Percentiles rank a stretch among this genome's conserved stretches.
Conservation (phyloP, 2,113 vertebrate genomes). For the Dasypus novemcinctus region DNA sequence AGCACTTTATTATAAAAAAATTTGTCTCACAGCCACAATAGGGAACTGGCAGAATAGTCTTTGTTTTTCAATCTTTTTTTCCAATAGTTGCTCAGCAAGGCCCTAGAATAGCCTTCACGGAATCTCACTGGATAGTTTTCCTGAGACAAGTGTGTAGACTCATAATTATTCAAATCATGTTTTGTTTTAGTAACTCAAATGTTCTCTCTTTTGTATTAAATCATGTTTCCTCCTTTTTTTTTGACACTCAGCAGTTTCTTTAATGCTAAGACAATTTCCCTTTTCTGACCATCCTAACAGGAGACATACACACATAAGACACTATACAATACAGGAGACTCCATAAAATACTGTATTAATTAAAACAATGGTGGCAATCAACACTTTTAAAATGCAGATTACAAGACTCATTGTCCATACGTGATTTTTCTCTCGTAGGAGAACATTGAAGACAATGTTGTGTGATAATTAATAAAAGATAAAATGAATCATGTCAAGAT, state of each 20-base stretch:
- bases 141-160: background rate
- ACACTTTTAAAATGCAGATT: slow-evolving; percentile 6
- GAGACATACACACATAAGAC: background rate
- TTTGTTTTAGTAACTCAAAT: slow-evolving; percentile 49
- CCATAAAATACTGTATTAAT: background rate
- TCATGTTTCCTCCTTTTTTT: slow-evolving; percentile 63
- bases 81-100: slow-evolving; percentile 21
- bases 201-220: slow-evolving; percentile 53
- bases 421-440: background rate
- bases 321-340: background rate
- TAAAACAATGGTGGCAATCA: background rate
- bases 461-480: background rate
- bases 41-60: slow-evolving; percentile 28
- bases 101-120: slow-evolving; percentile 56
- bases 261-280: slow-evolving; percentile 32
- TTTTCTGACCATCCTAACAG: background rate
- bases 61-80: slow-evolving; percentile 4
- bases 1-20: slow-evolving; percentile 13
- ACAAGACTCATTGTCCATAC: background rate
- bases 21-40: slow-evolving; percentile 38
- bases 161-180: slow-evolving; percentile 66
- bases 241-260: slow-evolving; percentile 59
- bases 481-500: background rate
- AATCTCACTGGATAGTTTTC: slow-evolving; percentile 40
- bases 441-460: background rate